Conservation (phyloP, 2,888 invertebrate species). For the Drosophila vallismaia region DNA sequence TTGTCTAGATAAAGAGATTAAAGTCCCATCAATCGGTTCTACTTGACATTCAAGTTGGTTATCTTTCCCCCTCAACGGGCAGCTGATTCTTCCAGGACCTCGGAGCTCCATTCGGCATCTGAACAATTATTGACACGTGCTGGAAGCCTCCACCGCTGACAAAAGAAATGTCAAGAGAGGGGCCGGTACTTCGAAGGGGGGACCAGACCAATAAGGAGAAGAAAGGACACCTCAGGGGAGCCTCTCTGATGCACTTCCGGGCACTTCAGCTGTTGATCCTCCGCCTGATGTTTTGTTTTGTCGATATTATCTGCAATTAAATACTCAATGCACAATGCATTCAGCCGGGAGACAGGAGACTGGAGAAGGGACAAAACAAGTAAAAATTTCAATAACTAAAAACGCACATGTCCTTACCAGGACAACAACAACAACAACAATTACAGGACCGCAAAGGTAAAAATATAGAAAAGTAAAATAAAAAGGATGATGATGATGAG, state of each 20-base stretch:
- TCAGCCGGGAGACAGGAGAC: constrained; percentile 24
- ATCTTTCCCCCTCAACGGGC: constrained; percentile 26
- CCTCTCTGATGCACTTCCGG: constrained; percentile 70
- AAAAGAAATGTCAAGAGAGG: constrained; percentile 26
- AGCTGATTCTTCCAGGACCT: constrained; percentile 57
- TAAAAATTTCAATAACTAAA: constrained; percentile 80
- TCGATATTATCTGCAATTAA: constrained; percentile 81
- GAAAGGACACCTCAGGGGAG: constrained; percentile 3
- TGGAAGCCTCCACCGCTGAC: constrained; percentile 58
- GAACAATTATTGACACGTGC: constrained; percentile 75
- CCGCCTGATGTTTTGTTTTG: constrained; percentile 55
- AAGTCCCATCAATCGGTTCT: neutral
- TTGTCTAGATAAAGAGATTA: constrained; percentile 1
- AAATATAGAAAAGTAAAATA: constrained; percentile 43
- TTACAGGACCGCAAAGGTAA: constrained; percentile 3
- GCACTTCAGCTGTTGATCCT: constrained; percentile 69
- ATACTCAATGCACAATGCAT: constrained; percentile 77
- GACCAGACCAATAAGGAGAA: neutral
- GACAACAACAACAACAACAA: constrained; percentile 16
- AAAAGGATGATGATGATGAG: constrained; percentile 41
- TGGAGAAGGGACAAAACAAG: constrained; percentile 67
- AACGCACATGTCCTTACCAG: constrained; percentile 73
- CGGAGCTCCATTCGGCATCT: constrained; percentile 54
- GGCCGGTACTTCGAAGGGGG: neutral
- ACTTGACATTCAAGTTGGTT: constrained; percentile 6